Conservation (phyloP, 2,113 vertebrate genomes). For the Chaenocephalus aceratus region DNA sequence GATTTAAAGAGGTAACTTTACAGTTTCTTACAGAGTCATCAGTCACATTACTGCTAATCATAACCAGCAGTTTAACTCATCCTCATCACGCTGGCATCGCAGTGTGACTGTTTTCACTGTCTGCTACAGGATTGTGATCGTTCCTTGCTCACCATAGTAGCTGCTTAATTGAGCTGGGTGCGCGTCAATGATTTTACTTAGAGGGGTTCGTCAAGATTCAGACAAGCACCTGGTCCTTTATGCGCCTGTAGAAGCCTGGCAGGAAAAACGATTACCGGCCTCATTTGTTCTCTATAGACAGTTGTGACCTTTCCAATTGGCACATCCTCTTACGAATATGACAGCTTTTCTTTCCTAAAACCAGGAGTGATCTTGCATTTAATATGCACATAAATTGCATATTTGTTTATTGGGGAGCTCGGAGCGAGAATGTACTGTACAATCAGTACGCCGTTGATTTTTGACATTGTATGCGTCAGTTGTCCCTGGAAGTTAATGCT, state of each 20-base stretch:
- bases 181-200: conserved; percentile 76
- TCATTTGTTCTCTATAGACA: conserved; percentile 81
- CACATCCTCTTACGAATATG: conserved; percentile 73
- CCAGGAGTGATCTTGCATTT: conserved; percentile 69
- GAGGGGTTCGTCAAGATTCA: conserved; percentile 79
- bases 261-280: conserved; percentile 77
- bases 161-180: conserved; percentile 76
- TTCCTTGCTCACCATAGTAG: conserved; percentile 51
- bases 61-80: conserved; percentile 48
- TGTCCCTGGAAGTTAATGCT: conserved; percentile 26
- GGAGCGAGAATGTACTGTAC: conserved; percentile 46
- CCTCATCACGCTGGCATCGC: conserved; percentile 18
- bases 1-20: conserved; percentile 34
- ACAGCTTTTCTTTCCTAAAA: conserved; percentile 76
- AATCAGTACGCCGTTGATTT: conserved; percentile 20
- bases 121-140: conserved; percentile 41
- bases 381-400: conserved; percentile 74
- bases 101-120: conserved; percentile 45
- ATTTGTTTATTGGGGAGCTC: conserved; percentile 18
- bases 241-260: conserved; percentile 74
- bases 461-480: conserved; percentile 28
- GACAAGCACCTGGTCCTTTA: conserved; percentile 79
- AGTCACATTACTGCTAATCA: conserved; percentile 37
- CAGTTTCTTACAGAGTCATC: conserved; percentile 12
- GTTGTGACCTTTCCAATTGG: conserved; percentile 82